These are phyloP conservation scores for Drosophila cognata DNA, from an alignment of 2,888 invertebrate species.

Conservation along the genomic window DNA sequence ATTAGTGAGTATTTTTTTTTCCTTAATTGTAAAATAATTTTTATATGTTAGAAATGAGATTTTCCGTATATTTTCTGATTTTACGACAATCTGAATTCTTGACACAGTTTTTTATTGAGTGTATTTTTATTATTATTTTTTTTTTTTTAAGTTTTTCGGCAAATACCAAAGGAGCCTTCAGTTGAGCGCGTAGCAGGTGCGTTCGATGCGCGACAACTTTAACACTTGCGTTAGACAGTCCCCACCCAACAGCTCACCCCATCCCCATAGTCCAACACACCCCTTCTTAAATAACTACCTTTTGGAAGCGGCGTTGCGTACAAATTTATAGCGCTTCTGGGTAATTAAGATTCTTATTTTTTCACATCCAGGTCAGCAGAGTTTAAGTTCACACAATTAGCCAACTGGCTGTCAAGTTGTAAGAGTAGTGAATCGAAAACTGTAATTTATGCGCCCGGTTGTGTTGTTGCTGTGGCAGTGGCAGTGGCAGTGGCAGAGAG, in stretches of 20 bases:
- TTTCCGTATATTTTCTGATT: not conserved
- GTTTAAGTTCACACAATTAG: slow-evolving; percentile 20
- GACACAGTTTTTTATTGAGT: not conserved
- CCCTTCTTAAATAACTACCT: not conserved
- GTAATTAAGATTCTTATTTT: slow-evolving; percentile 66
- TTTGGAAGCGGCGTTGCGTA: slow-evolving; percentile 37
- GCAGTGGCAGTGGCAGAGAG: not conserved
- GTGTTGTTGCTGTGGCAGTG: not conserved
- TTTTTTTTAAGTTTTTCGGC: slow-evolving; percentile 51
- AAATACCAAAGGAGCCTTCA: slow-evolving; percentile 59
- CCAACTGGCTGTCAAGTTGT: slow-evolving; percentile 10
- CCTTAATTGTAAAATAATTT: not conserved
- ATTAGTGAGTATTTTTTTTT: not conserved
- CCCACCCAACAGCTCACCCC: not conserved
- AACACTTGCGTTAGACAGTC: slow-evolving; percentile 52
- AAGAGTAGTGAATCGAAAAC: slow-evolving; percentile 12
- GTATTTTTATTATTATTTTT: not conserved
- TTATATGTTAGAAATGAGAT: not conserved
- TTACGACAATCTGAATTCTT: not conserved
- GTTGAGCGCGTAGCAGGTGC: slow-evolving; percentile 60
- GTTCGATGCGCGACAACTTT: slow-evolving; percentile 64
- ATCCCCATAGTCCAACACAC: not conserved
- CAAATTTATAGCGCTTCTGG: slow-evolving; percentile 58
- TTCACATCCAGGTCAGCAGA: slow-evolving; percentile 7
- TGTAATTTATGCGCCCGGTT: slow-evolving; percentile 27